A percentile compares a stretch with the other conserved stretches of the same genome.
These are phyloP conservation scores for Pandemis cinnamomeana DNA, from an alignment of 2,888 invertebrate genomes.

Conservation along the genomic window DNA sequence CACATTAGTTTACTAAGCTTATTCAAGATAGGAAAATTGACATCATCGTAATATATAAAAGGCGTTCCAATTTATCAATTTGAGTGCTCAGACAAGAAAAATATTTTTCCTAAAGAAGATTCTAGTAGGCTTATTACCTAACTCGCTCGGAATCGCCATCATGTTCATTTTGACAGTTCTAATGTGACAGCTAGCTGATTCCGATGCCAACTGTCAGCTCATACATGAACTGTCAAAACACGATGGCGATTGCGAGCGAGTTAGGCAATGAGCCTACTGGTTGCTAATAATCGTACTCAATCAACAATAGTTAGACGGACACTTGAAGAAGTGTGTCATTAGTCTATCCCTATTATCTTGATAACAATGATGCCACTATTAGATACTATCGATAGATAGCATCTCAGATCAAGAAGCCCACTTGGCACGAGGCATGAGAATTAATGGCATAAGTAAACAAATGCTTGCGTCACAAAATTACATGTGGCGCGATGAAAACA, in stretches of 20 bases:
- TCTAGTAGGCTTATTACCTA: no score
- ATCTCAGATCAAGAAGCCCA: background rate
- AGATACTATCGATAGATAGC: no score
- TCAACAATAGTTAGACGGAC: background rate
- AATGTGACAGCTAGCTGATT: no score
- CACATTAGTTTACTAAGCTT: background rate
- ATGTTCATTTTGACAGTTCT: no score
- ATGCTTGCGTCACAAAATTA: conserved; percentile 2
- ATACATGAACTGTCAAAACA: no score
- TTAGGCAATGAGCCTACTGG: no score
- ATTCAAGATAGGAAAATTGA: background rate
- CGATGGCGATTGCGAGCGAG: no score
- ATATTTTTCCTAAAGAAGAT: background rate
- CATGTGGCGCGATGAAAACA: conserved; percentile 18
- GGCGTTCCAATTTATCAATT: background rate
- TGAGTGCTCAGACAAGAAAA: background rate
- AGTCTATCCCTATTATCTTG: background rate
- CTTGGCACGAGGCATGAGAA: conserved; percentile 14
- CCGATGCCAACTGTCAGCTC: no score
- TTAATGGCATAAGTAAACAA: conserved; percentile 5
- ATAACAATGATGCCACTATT: background rate
- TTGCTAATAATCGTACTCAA: background rate
- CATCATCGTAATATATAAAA: background rate
- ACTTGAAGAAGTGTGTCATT: background rate
- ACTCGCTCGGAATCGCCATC: no score